Base-by-base conservation (phyloP, 2,797 vertebrate genomes). In the Darevskia mixta region DNA sequence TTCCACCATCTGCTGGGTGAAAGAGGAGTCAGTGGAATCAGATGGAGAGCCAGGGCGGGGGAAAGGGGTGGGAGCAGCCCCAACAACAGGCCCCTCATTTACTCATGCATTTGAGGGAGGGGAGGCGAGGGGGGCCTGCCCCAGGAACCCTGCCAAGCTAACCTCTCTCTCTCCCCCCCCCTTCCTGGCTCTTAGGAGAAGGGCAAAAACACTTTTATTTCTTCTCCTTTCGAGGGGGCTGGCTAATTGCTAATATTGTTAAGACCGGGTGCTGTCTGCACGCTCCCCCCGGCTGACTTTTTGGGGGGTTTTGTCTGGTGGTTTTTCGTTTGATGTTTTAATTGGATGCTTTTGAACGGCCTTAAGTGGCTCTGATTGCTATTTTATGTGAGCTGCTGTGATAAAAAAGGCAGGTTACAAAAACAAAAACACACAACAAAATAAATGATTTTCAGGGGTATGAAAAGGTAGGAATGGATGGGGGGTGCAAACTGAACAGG, bases 1-100 rank as follows among this genome's bases (percentile, higher is more conserved):
- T 43, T 38, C 75, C 66, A 45, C 67, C 67, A 32, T 82, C 35
- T 82, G 87, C 32, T 58, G 80, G 49, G 25, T 80, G 78, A 80
- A 87, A 87, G 67, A 83, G 43, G 43, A 83, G 45, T n/a, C 73
- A 41, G 45, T 83, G 75, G 77, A 75, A 80, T 72, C 69, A 41
- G 25, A 2, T 23, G 75, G 80, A n/a, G 69, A 43, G 61, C 1
- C 49, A 18, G 32, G 67, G 11, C 13, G 67, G 82, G 35, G 72
- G 64, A 32, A 38, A 25, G 27, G 20, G 35, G 4, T 79, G 55
- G 76, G 15, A 55, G 35, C 17, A n/a, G n/a, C 45, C 73, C 55
- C 35, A 25, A 45, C 75, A 20, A 25, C 58, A 29, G 58, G 67
- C 41, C 77, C 32, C 85, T 35, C 45, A 72, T 80, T 67, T 80